Evolutionary conservation across 2,888 invertebrate genomes (phyloP).

Genomic region (Epirrhoe alternata): DNA sequence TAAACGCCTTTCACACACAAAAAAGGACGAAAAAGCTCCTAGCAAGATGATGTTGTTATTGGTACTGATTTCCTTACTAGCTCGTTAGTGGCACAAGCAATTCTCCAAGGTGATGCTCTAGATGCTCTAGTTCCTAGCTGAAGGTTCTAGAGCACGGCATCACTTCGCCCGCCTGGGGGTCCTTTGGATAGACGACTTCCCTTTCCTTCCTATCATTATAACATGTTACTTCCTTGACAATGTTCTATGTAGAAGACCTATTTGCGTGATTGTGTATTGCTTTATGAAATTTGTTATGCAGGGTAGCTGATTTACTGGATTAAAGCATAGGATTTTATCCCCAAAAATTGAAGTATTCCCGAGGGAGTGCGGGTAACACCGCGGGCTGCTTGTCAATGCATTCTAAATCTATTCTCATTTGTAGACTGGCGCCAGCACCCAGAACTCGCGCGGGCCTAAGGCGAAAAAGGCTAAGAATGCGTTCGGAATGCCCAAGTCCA

Average conservation of each 20-base stretch:
- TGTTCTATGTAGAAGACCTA: background rate
- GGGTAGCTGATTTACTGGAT: too few species aligned
- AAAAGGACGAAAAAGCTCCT: background rate
- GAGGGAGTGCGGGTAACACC: too few species aligned
- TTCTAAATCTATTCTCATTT: background rate
- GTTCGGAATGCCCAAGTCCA: slow-evolving; percentile 72
- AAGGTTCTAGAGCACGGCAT: slow-evolving; percentile 40
- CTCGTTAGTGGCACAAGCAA: slow-evolving; percentile 30
- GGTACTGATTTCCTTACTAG: slow-evolving; percentile 11
- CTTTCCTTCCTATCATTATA: slow-evolving; percentile 16
- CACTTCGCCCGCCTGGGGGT: slow-evolving; percentile 36
- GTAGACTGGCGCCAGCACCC: slow-evolving; percentile 10
- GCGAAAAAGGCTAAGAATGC: slow-evolving; percentile 48
- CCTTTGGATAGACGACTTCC: slow-evolving; percentile 40
- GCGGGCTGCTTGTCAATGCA: background rate
- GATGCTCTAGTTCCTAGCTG: slow-evolving; percentile 38
- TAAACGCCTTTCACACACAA: too few species aligned
- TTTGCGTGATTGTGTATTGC: background rate
- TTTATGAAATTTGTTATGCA: too few species aligned
- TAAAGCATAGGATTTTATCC: too few species aligned
- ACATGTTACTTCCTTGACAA: slow-evolving; percentile 12
- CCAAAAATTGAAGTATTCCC: too few species aligned
- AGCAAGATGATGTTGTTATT: background rate
- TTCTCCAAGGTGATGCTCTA: slow-evolving; percentile 32
- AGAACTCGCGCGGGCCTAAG: slow-evolving; percentile 46